A percentile compares a stretch with the other conserved stretches of the same genome.
Evolutionary conservation across 2,888 invertebrate species (phyloP).

Genomic region (Busseola fusca): DNA sequence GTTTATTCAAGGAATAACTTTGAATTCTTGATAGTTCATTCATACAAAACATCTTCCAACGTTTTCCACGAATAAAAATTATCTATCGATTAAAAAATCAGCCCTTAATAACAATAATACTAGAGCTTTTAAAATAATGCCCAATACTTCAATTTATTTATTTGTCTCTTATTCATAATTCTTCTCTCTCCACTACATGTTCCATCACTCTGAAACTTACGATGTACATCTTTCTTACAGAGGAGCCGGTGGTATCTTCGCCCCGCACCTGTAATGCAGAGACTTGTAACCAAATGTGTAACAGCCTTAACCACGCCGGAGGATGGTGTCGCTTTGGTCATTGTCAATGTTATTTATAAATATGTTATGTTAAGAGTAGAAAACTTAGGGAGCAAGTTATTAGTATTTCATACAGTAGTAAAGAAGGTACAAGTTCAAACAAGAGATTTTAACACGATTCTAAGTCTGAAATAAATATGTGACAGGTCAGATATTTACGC

Average conservation of each 20-base stretch:
- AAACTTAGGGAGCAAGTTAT: not conserved
- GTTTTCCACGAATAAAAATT: no score
- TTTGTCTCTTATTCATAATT: no score
- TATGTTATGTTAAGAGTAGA: not conserved
- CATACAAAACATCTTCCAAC: no score
- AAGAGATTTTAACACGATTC: not conserved
- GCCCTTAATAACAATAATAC: no score
- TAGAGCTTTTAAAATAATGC: not conserved
- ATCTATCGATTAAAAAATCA: no score
- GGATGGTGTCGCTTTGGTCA: conserved; percentile 37
- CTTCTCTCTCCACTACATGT: not conserved
- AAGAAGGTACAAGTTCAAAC: not conserved
- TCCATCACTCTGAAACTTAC: not conserved
- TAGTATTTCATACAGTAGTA: not conserved
- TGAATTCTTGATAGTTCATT: no score
- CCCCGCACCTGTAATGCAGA: conserved; percentile 5
- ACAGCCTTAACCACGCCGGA: not conserved
- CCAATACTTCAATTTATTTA: not conserved
- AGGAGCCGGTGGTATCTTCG: not conserved
- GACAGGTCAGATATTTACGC: no score
- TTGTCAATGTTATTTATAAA: conserved; percentile 45
- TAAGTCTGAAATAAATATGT: not conserved
- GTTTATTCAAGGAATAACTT: no score
- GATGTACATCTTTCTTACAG: conserved; percentile 7
- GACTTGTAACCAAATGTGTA: conserved; percentile 15